phyloP scores from a whole-genome alignment of 2,113 vertebrate genomes.

The Stictonetta naevosa region DNA sequence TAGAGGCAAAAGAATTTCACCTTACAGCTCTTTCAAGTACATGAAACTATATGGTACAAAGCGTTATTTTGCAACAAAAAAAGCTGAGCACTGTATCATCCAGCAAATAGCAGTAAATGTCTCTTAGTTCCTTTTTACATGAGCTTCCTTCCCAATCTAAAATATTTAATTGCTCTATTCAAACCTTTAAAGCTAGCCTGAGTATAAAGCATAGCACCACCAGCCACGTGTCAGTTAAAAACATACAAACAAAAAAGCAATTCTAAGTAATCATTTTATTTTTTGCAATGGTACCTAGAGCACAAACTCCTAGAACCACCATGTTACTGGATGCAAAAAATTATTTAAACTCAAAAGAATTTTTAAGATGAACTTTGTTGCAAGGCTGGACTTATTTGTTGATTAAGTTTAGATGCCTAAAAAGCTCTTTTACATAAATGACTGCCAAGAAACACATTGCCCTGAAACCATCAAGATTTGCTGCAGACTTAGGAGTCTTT shows the following conservation, averaged over 20 bases:
- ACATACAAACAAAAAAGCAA: background rate
- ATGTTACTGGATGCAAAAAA: background rate
- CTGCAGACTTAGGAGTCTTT: slow-evolving; percentile 17
- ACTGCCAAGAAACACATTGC: slow-evolving; percentile 46
- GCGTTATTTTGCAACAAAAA: background rate
- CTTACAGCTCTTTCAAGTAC: background rate
- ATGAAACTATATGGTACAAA: background rate
- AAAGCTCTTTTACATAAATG: background rate
- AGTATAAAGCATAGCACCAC: background rate
- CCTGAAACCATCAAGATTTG: slow-evolving; percentile 52
- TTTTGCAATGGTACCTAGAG: background rate
- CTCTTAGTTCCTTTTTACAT: background rate
- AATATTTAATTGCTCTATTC: background rate
- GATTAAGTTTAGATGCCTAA: slow-evolving; percentile 8
- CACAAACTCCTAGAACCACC: background rate
- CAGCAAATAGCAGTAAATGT: background rate
- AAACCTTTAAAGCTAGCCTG: background rate
- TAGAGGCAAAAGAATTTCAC: background rate
- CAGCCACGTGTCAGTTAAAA: background rate
- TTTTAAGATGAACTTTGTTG: background rate
- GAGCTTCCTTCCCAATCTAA: background rate
- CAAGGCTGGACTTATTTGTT: slow-evolving; percentile 10
- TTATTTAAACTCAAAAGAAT: background rate
- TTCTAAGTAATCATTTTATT: background rate
- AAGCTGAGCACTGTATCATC: background rate